Base-by-base conservation (phyloP, 2,888 invertebrate species). In the Agrochola litura region DNA sequence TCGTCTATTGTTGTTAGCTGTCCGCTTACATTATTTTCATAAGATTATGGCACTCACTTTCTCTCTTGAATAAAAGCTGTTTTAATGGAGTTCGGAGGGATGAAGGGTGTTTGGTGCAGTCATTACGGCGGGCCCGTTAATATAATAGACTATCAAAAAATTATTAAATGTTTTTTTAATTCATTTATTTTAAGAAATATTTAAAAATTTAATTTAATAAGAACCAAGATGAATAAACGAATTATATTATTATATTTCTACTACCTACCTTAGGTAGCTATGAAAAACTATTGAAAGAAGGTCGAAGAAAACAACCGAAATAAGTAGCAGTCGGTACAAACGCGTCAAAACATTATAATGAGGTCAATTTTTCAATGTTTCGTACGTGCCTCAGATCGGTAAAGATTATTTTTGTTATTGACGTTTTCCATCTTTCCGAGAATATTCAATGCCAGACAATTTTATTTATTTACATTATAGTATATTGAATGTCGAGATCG, bases 391-490 rank as follows among this genome's bases (percentile, higher is more conserved):
- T 71, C 70, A 69, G 82, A 84, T 85, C 79, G 73, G 41, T 12
- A 66, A 72, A 82, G 85, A 85, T 82, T 74, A 84, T 85, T 79
- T 52, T 76, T 76, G 83, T 65, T 76, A 76, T 84, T 71, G 82
- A 76, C 68, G 67, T 76, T 85, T 79, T 46, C 65, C 73, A 75
- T 76, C 56, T 63, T 77, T 73, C 76, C 73, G 58, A 70, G 73
- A 83, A 83, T 79, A 76, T 85, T 81, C 77, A 72, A 77, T 77
- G 79, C 80, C 80, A 79, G 77, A 75, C 82, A 75, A 79, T 71
- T 85, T 78, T 87, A 82, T 87, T 84, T 86, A 86, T 84, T 87
- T 87, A 85, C 70, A 72, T 54, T 75, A 73, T 75, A 81, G 74
- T 84, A 66, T 83, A 86, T 85, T 82, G 75, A 78, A 84, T 76